These are phyloP conservation scores for Amazona guildingii DNA, from an alignment of 2,113 vertebrate species.

Conservation along the genomic window DNA sequence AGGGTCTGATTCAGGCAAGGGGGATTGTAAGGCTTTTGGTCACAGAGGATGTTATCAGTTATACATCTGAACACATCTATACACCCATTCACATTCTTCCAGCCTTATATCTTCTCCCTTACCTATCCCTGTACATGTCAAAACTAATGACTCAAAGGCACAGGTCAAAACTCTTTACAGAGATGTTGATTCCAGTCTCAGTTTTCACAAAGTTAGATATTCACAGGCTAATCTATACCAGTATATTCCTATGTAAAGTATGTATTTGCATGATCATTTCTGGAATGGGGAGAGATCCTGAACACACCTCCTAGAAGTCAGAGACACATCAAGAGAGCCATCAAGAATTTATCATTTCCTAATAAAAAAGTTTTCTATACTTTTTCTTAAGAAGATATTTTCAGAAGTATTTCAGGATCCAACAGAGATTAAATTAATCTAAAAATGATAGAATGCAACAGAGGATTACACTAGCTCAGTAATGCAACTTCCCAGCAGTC, in stretches of 20 bases:
- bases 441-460: conserved; percentile 13
- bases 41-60: background rate
- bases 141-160: background rate
- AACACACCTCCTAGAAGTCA: background rate
- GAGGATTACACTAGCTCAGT: background rate
- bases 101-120: background rate
- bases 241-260: background rate
- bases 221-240: background rate
- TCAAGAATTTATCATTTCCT: background rate
- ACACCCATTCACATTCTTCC: background rate
- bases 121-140: background rate
- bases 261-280: background rate
- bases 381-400: background rate
- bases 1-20: background rate
- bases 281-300: background rate
- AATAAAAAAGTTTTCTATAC: background rate
- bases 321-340: background rate
- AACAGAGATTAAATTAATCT: conserved; percentile 9
- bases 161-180: background rate
- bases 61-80: background rate
- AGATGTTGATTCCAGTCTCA: background rate
- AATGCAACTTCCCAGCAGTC: background rate
- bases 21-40: background rate
- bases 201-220: background rate
- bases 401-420: conserved; percentile 10